phyloP scores from a whole-genome alignment of 2,888 invertebrate genomes.

The Caprella mutica region DNA sequence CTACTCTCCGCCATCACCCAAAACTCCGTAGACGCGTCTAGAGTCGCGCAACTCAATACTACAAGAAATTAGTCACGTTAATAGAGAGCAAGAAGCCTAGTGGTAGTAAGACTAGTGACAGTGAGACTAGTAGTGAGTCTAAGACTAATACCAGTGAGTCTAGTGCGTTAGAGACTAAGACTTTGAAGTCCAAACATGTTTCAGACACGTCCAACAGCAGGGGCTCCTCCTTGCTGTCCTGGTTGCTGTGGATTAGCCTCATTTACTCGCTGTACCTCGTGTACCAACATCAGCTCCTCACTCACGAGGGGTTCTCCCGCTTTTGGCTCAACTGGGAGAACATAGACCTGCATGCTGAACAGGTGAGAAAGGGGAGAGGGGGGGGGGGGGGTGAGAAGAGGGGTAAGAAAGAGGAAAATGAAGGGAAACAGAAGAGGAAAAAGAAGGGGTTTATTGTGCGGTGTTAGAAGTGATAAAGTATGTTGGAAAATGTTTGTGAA shows the following conservation, averaged over 20 bases:
- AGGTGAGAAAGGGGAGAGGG: slow-evolving; percentile 34
- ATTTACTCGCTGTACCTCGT: slow-evolving; percentile 19
- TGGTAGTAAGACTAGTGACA: slow-evolving; percentile 25
- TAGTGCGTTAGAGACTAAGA: background rate
- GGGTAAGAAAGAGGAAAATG: too few species aligned
- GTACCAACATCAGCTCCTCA: slow-evolving; percentile 38
- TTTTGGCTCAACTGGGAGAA: slow-evolving; percentile 38
- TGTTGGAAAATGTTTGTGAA: too few species aligned
- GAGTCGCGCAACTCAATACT: slow-evolving; percentile 10
- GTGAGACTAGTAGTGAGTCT: background rate
- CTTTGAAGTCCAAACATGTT: background rate
- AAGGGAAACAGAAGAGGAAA: too few species aligned
- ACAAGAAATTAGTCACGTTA: too few species aligned
- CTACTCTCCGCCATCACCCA: slow-evolving; percentile 19
- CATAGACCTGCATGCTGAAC: slow-evolving; percentile 36
- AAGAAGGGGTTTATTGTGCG: too few species aligned
- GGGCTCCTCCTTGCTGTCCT: background rate
- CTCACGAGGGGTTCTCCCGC: slow-evolving; percentile 37
- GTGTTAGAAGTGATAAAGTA: too few species aligned
- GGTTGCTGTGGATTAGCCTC: background rate
- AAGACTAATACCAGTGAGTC: background rate
- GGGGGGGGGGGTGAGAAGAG: too few species aligned
- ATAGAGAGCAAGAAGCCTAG: slow-evolving; percentile 8
- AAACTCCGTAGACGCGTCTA: slow-evolving; percentile 15
- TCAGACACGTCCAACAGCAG: background rate